A percentile compares a stretch with the other conserved stretches of the same genome.
Conservation (phyloP, 2,113 vertebrate genomes). For the Mungos mungo region DNA sequence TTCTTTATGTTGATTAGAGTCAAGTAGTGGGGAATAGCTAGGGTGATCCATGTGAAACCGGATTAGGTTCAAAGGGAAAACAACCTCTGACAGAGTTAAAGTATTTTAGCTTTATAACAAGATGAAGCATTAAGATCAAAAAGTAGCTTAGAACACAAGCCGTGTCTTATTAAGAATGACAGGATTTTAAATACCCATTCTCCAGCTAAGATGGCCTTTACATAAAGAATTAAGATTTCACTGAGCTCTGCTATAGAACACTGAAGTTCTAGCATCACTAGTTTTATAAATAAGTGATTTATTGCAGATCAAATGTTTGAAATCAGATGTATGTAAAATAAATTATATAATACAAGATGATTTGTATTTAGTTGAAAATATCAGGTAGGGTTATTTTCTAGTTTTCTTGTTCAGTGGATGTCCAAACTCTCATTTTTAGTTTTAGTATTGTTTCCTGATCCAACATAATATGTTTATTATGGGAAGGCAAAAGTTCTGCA, state of each 20-base stretch:
- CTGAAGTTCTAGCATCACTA: not conserved
- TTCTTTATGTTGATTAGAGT: not conserved
- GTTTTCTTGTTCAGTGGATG: not conserved
- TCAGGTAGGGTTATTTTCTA: not conserved
- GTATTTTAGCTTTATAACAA: not conserved
- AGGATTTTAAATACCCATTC: not conserved
- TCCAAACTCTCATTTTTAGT: not conserved
- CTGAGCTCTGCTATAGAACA: not conserved
- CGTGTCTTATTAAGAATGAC: not conserved
- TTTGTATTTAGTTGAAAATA: not conserved
- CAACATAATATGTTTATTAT: not conserved
- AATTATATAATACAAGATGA: not conserved
- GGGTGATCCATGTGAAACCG: too few species aligned
- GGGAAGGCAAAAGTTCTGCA: constrained; percentile 9
- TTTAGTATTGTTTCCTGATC: constrained; percentile 12
- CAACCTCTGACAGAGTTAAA: not conserved
- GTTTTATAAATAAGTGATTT: not conserved
- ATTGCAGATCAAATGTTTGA: not conserved
- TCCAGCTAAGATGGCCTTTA: not conserved
- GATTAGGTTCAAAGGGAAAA: not conserved
- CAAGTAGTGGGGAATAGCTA: too few species aligned
- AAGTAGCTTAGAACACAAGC: not conserved
- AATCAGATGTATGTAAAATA: not conserved
- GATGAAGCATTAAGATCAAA: not conserved
- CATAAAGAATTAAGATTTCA: not conserved